These are phyloP conservation scores for Protodeltote pygarga DNA, from an alignment of 2,888 invertebrate genomes.

Conservation along the genomic window DNA sequence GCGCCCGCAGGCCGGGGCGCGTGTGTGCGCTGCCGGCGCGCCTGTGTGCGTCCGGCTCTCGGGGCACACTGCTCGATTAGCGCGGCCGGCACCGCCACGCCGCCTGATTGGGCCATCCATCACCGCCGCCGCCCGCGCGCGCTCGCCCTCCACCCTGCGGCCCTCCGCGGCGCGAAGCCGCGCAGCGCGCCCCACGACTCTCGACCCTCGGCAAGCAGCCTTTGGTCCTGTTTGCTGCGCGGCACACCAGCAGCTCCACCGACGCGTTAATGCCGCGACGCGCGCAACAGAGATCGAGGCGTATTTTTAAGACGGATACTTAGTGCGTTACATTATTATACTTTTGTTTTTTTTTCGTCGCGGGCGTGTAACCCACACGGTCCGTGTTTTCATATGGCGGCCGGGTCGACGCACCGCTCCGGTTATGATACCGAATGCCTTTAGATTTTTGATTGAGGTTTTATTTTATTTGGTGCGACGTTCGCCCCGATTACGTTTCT, in stretches of 20 bases:
- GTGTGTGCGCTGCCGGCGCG: constrained; percentile 61
- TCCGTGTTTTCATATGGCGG: constrained; percentile 74
- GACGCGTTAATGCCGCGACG: constrained; percentile 76
- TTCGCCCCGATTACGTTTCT: constrained; percentile 82
- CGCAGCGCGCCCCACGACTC: constrained; percentile 52
- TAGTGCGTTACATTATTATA: constrained; percentile 85
- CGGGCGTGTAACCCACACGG: constrained; percentile 80
- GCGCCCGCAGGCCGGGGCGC: constrained; percentile 54
- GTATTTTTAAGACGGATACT: constrained; percentile 86
- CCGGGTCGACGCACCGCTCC: constrained; percentile 81
- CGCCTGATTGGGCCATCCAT: constrained; percentile 88
- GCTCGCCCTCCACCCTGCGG: constrained; percentile 73
- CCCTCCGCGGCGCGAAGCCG: constrained; percentile 64
- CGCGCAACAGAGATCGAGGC: constrained; percentile 80
- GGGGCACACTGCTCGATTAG: constrained; percentile 83
- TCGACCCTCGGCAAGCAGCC: constrained; percentile 52
- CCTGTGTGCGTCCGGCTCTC: constrained; percentile 75
- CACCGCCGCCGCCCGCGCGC: constrained; percentile 72
- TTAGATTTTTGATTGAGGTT: constrained; percentile 85
- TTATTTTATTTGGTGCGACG: constrained; percentile 82
- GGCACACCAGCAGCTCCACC: constrained; percentile 51
- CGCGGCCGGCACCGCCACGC: constrained; percentile 82
- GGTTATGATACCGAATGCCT: constrained; percentile 84
- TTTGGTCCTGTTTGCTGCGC: constrained; percentile 48
- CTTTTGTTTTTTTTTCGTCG: constrained; percentile 77